Conservation (phyloP, 2,888 invertebrate genomes). For the Alloscopus bannaensis region DNA sequence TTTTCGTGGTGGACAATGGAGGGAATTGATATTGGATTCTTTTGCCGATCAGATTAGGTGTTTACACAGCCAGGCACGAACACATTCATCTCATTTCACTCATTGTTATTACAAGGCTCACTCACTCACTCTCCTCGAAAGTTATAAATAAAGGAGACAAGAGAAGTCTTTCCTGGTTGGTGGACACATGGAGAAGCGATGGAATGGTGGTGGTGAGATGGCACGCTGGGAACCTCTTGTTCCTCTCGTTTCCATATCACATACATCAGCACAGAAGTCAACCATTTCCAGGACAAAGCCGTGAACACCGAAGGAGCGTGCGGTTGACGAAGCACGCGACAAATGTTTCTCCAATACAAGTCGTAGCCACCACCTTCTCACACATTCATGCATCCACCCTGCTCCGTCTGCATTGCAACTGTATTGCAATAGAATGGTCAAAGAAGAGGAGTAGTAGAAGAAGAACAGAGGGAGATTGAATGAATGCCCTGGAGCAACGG, state of each 20-base stretch:
- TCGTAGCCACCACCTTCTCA: conserved; percentile 27
- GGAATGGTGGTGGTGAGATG: background rate
- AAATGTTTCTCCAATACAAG: conserved; percentile 39
- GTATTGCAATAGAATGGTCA: background rate
- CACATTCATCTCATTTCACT: conserved; percentile 50
- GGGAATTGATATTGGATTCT: background rate
- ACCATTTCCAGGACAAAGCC: background rate
- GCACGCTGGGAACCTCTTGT: background rate
- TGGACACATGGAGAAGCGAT: conserved; percentile 7
- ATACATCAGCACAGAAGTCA: background rate
- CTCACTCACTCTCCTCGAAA: too few species aligned
- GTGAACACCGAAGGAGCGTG: conserved; percentile 33
- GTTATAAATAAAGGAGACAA: conserved; percentile 30
- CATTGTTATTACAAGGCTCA: too few species aligned
- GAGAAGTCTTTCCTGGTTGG: too few species aligned
- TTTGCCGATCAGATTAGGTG: conserved; percentile 18
- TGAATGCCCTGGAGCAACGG: conserved; percentile 70
- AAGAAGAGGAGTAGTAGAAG: background rate
- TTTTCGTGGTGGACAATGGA: background rate
- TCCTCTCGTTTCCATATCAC: background rate
- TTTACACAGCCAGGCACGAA: conserved; percentile 35
- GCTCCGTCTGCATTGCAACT: background rate
- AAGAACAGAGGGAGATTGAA: conserved; percentile 61
- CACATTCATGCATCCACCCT: too few species aligned
- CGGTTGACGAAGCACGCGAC: conserved; percentile 60